Conservation (phyloP, 2,113 vertebrate species). For the Oryzias woworae region DNA sequence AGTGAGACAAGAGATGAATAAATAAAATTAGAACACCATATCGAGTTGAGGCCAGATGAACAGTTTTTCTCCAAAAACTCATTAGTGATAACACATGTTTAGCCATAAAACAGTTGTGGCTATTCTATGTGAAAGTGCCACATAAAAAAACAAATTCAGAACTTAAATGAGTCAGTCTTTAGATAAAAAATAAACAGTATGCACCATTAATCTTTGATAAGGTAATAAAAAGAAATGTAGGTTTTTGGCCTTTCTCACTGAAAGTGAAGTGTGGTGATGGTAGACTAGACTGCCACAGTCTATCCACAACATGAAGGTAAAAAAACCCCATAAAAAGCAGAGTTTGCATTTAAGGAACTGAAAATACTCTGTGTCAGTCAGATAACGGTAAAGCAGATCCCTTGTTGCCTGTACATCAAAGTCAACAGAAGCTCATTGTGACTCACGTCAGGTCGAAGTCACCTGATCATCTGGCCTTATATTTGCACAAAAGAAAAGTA, state of each 20-base stretch:
- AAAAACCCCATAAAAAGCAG: slow-evolving; percentile 33
- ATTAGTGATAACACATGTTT: too few species aligned
- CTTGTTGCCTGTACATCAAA: slow-evolving; percentile 63
- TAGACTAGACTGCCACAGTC: slow-evolving; percentile 50
- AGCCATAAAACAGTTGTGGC: too few species aligned
- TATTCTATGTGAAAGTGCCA: too few species aligned
- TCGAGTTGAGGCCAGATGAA: slow-evolving; percentile 2
- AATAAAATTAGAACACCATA: slow-evolving; percentile 17
- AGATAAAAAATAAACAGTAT: too few species aligned
- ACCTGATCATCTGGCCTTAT: slow-evolving; percentile 1
- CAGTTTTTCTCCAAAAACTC: not conserved
- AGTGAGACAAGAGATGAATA: slow-evolving; percentile 25
- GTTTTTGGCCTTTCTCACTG: slow-evolving; percentile 34
- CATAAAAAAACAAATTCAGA: too few species aligned
- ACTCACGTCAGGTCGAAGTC: slow-evolving; percentile 31
- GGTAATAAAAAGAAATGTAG: not conserved
- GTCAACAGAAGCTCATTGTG: slow-evolving; percentile 25
- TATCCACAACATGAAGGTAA: slow-evolving; percentile 49
- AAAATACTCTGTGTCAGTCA: slow-evolving; percentile 64
- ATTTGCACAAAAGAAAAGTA: slow-evolving; percentile 7
- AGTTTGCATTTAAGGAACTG: slow-evolving; percentile 66
- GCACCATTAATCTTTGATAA: too few species aligned
- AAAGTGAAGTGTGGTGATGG: slow-evolving; percentile 41
- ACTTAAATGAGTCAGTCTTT: too few species aligned
- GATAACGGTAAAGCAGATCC: slow-evolving; percentile 67